Evolutionary conservation across 2,888 invertebrate genomes (phyloP).

Genomic region (Tethea ocularis): DNA sequence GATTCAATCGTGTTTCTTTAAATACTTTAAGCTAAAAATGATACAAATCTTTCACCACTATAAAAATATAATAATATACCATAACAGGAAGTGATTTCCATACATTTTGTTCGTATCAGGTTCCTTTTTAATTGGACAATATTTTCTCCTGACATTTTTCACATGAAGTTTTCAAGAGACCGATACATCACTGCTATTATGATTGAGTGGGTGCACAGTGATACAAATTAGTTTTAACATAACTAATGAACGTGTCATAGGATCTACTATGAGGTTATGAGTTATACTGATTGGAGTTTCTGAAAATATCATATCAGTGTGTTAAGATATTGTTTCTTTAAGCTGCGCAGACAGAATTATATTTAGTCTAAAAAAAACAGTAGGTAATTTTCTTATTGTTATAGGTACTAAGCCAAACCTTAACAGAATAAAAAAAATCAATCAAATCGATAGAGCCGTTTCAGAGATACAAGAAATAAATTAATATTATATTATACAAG

Average conservation of each 20-base stretch:
- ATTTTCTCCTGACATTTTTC: slow-evolving; percentile 63
- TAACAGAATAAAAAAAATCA: too few species aligned
- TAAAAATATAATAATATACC: not conserved
- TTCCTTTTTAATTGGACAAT: slow-evolving; percentile 75
- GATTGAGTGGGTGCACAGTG: slow-evolving; percentile 53
- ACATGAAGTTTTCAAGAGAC: slow-evolving; percentile 34
- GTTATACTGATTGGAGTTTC: not conserved
- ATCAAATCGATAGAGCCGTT: too few species aligned
- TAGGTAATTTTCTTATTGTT: too few species aligned
- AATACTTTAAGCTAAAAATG: too few species aligned
- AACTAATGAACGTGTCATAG: slow-evolving; percentile 39
- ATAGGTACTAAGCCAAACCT: too few species aligned
- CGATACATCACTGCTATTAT: slow-evolving; percentile 43
- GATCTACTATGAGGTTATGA: slow-evolving; percentile 16
- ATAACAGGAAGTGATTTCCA: slow-evolving; percentile 36
- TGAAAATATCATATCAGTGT: not conserved
- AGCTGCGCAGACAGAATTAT: too few species aligned
- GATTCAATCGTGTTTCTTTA: too few species aligned
- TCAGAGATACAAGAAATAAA: too few species aligned
- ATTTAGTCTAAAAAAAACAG: too few species aligned
- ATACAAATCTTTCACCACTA: not conserved
- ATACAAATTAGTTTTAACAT: slow-evolving; percentile 55
- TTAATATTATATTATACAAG: too few species aligned
- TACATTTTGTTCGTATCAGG: slow-evolving; percentile 52
- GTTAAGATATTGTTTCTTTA: not conserved